Evolutionary conservation across 2,113 vertebrate genomes (phyloP), one percentile per base, ranked within the genome.

Genomic region (Polypterus senegalus): DNA sequence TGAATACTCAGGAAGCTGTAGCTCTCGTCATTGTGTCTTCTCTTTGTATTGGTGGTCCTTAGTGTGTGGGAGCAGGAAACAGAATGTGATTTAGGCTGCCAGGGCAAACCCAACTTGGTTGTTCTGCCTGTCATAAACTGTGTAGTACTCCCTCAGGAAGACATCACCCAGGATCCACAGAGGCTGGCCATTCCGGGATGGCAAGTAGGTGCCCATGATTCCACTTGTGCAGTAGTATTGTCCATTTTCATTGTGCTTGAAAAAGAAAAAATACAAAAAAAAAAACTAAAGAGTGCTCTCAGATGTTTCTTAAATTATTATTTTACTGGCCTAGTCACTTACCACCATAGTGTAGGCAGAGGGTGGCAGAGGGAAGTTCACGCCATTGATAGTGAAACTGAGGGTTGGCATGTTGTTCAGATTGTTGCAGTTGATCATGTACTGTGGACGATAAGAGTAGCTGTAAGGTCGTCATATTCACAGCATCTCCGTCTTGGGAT

Each of bases 71-170:
- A 27, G 27, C 27, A 27, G 27, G 27, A 27, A 27, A 27, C 27
- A 27, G 27, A 27, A 27, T 27, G 27, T 27, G 27, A 27, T 60
- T 74, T 71, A 77, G 0, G 0, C 76, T 0, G 78, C 72, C 0
- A 0, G 8, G 10, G 82, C 82, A 0, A 84, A 84, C 63, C 82
- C 82, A 0, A 84, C 49, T 0, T 62, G 54, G 64, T 76, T 76
- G 64, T 76, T 74, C 5, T 10, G 69, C 63, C 75, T 72, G 64
- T 83, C 77, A 3, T 76, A 84, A 57, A 69, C 0, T 3, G 73
- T 80, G 67, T 83, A 84, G 63, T 78, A 82, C 53, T 82, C 74
- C 68, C 63, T 70, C 9, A 83, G 74, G 71, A 73, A 78, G 6
- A 79, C 11, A 0, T 73, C 52, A 0, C 73, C 70, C 52, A 73